Conservation (phyloP, 2,888 invertebrate genomes). For the Nudaria mundana region DNA sequence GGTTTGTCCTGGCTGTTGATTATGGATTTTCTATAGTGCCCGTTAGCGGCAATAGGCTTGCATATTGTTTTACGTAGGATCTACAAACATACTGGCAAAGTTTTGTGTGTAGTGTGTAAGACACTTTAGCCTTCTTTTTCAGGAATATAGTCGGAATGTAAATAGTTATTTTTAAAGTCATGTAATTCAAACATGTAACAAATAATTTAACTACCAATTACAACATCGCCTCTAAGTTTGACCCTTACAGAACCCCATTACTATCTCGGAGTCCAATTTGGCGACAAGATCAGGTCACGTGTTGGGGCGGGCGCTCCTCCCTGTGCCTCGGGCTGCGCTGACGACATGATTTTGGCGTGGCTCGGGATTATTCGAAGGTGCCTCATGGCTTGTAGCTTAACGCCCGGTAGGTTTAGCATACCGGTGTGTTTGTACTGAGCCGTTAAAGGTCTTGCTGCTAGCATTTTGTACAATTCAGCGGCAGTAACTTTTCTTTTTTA, state of each 20-base stretch:
- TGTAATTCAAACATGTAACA: neutral
- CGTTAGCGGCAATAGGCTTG: too few relatives aligned
- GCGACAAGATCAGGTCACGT: conserved; percentile 36
- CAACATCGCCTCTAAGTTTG: neutral
- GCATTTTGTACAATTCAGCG: too few relatives aligned
- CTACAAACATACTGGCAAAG: too few relatives aligned
- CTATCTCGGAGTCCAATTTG: conserved; percentile 6
- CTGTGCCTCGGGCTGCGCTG: conserved; percentile 49
- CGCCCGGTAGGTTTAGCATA: conserved; percentile 21
- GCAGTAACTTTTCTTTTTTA: too few relatives aligned
- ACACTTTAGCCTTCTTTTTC: too few relatives aligned
- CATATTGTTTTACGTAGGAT: too few relatives aligned
- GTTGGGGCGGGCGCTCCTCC: conserved; percentile 51
- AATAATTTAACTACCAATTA: conserved; percentile 6
- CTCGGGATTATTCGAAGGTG: conserved; percentile 25
- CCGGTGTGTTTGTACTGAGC: conserved; percentile 4
- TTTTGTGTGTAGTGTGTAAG: too few relatives aligned
- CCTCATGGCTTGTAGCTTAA: conserved; percentile 27
- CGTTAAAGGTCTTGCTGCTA: neutral
- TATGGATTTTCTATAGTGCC: too few relatives aligned
- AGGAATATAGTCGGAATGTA: too few relatives aligned
- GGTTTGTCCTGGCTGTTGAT: too few relatives aligned
- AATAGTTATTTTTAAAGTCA: too few relatives aligned
- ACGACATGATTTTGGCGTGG: conserved; percentile 63
- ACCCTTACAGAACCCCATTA: conserved; percentile 1